Conservation (phyloP, 1,140 invertebrate genomes). For the Gonatopus flavifemur region DNA sequence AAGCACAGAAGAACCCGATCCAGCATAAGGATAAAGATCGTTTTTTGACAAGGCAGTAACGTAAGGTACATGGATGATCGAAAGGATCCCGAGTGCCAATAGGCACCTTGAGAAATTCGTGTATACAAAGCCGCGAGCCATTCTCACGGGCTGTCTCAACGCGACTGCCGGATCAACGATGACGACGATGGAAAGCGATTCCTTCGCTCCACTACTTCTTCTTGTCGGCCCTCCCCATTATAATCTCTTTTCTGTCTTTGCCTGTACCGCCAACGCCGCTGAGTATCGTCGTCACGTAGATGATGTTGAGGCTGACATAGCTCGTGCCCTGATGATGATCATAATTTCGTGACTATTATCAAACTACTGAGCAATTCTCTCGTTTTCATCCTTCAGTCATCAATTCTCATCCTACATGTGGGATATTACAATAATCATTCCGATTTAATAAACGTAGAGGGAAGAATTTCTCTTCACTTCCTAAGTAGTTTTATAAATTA, state of each 20-base stretch:
- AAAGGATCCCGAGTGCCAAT: constrained; percentile 18
- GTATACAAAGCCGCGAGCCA: constrained; percentile 47
- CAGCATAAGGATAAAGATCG: constrained; percentile 43
- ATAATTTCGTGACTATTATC: constrained; percentile 48
- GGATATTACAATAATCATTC: too few species aligned
- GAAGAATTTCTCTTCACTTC: too few species aligned
- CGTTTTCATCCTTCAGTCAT: too few species aligned
- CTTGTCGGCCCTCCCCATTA: constrained; percentile 26
- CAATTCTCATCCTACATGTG: too few species aligned
- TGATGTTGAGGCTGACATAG: constrained; percentile 20
- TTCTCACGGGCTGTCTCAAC: constrained; percentile 46
- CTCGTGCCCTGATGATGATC: too few species aligned
- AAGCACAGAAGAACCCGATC: constrained; percentile 25
- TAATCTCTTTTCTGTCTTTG: neutral
- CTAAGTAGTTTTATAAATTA: too few species aligned
- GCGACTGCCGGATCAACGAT: constrained; percentile 40
- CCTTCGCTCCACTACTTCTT: constrained; percentile 15
- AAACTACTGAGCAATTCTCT: too few species aligned
- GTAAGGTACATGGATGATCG: constrained; percentile 24
- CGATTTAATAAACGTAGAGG: too few species aligned
- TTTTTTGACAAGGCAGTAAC: constrained; percentile 29
- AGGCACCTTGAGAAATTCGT: constrained; percentile 28
- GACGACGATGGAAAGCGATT: too few species aligned
- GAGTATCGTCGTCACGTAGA: too few species aligned
- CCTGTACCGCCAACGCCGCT: constrained; percentile 1